Base-by-base conservation (phyloP, 2,113 vertebrate genomes). In the Mobula birostris region DNA sequence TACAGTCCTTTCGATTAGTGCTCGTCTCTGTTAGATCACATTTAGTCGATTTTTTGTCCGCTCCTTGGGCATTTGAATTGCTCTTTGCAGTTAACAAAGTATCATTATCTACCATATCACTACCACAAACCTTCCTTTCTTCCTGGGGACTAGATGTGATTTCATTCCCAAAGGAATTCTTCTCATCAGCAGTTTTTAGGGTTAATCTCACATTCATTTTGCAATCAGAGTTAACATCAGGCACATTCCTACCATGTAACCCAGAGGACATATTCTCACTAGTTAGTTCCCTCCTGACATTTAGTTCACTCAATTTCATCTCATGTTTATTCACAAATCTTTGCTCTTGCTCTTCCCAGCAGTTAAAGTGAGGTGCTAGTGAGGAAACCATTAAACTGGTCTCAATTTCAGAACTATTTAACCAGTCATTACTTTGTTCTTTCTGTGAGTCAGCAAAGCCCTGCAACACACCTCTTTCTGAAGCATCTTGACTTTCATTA, bases 1-100 rank as follows among this genome's bases (percentile, higher is more conserved):
- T 96, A 96, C 94, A 94, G 95, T 85, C 78, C 94, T 36, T 94
- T 76, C 94, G 94, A 94, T 95, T 95, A 95, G 83, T 95, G 95
- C 95, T 96, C 94, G 95, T 94, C 95, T 94, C 95, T 82, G 95
- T 94, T 94, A 95, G 95, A 95, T 96, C 95, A 85, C 95, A 96
- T 77, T 94, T 92, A 94, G 94, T 78, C 61, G 94, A 36, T 36
- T 76, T 91, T 95, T 95, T 95, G 95, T 78, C 83, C 36, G 94
- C 8, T 70, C 56, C 58, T 61, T 29, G 36, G 70, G 9, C 21
- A 74, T 14, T 2, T 93, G 63, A 74, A 14, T 74, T 93, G 70
- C 91, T 74, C 27, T 74, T 74, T 2, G 66, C 8, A 48, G 68
- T 48, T 74, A 93, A 48, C 7, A 48, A 56, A 76, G 32, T 56